Conservation (phyloP, 92 coral and sea anemone species). For the Phenganax marumi region DNA sequence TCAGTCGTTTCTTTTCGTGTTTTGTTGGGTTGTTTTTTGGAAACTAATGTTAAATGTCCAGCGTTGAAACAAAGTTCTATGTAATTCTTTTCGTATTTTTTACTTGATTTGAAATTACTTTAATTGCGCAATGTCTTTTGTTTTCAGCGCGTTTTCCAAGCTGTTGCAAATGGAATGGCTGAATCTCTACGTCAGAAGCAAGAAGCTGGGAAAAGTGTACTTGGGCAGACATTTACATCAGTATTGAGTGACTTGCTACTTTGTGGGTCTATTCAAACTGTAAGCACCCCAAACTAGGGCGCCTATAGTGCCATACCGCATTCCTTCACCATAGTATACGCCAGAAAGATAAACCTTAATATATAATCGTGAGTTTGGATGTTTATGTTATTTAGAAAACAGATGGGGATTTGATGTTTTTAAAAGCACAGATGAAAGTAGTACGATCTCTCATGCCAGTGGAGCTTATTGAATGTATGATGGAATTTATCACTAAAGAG, state of each 20-base stretch:
- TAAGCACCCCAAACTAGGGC: neutral
- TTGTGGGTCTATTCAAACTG: neutral
- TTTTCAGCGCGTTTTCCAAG: slow-evolving; percentile 14
- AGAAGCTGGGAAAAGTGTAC: neutral
- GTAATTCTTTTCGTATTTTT: too few relatives aligned
- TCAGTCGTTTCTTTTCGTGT: too few relatives aligned
- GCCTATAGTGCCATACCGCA: neutral
- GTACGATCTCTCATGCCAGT: slow-evolving; percentile 22
- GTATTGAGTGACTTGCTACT: slow-evolving; percentile 31
- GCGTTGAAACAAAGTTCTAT: too few relatives aligned
- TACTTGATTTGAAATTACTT: too few relatives aligned
- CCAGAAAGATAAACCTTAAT: neutral
- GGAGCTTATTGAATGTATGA: slow-evolving; percentile 16
- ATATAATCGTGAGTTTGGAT: neutral
- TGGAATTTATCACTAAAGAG: slow-evolving; percentile 31
- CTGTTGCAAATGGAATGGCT: slow-evolving; percentile 24
- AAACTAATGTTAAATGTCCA: too few relatives aligned
- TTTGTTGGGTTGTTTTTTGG: too few relatives aligned
- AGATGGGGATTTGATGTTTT: neutral
- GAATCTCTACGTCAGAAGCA: slow-evolving; percentile 6
- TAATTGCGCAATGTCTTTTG: neutral
- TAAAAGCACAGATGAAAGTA: neutral
- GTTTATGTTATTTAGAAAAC: slow-evolving; percentile 15
- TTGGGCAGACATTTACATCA: slow-evolving; percentile 20
- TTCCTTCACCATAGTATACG: neutral